These are phyloP conservation scores for Sthenelais limicola DNA, from an alignment of 2,888 invertebrate species.

Conservation along the genomic window DNA sequence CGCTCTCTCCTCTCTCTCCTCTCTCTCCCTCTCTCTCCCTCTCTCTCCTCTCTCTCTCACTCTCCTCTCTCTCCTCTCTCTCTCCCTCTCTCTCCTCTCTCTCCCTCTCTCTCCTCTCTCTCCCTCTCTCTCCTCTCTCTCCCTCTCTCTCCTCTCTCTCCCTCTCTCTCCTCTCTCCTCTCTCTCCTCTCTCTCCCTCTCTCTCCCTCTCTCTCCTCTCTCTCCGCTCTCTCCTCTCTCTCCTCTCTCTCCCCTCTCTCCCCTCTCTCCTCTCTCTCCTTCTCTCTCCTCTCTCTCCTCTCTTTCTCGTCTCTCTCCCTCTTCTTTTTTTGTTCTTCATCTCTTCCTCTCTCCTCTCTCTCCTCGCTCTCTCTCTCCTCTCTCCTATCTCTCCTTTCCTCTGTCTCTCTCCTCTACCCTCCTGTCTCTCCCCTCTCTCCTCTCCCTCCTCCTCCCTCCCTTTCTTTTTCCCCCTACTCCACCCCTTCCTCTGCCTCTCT, in stretches of 20 bases:
- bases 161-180: background rate
- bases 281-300: background rate
- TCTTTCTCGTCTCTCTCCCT: background rate
- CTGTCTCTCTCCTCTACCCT: background rate
- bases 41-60: background rate
- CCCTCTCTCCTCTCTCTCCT: background rate
- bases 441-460: background rate
- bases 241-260: background rate
- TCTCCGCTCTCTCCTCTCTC: constrained; percentile 10
- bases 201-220: background rate
- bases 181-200: background rate
- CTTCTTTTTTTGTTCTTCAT: background rate
- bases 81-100: background rate
- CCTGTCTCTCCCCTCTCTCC: background rate
- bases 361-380: background rate
- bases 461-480: background rate
- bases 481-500: background rate
- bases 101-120: background rate
- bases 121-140: background rate
- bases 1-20: background rate
- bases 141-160: background rate
- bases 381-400: background rate
- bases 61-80: background rate
- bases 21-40: background rate
- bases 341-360: background rate